Evolutionary conservation across 1,140 invertebrate species (phyloP), one percentile per base, ranked within the genome.

Genomic region (Drosophila paulistorum): DNA sequence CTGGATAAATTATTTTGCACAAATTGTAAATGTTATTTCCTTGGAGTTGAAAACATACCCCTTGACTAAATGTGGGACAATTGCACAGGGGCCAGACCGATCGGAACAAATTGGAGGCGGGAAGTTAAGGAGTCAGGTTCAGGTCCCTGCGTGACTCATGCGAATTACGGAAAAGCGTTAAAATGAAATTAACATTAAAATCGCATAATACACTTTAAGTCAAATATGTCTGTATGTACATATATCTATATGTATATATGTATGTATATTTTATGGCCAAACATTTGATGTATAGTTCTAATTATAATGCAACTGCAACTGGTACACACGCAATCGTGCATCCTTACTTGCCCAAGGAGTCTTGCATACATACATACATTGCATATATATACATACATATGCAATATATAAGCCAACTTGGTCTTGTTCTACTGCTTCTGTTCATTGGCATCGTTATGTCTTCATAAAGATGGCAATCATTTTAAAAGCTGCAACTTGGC

Each of bases 401-500:
- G 6, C n/a, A 30, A 30, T 30, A 45, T 45, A 48, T 48, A 51
- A 51, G 45, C 9, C 45, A 51, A 51, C 45, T 51, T 51, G 7
- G 14, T 48, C 7, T 48, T 48, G 6, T 48, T 48, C 14, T 20
- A 17, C 17, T 48, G 7, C 17, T 48, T 45, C 17, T 48, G 45
- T 14, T 48, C 9, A 17, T 20, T 51, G 45, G 68, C 74, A 77
- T 72, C 79, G 83, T 84, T 87, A 90, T 90, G 87, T 90, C 87
- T 90, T 90, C 87, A 90, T 90, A 90, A 90, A 90, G 80, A 79
- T 86, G 72, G 76, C 84, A 86, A 90, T 90, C 78, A 48, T 69
- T 45, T 68, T 69, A 68, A 78, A 74, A 80, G 65, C 61, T 42
- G 71, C 70, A 66, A 58, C 39, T 23, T 33, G 60, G 66, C 73